Evolutionary conservation across 1,140 invertebrate genomes (phyloP).

Genomic region (Mya arenaria): DNA sequence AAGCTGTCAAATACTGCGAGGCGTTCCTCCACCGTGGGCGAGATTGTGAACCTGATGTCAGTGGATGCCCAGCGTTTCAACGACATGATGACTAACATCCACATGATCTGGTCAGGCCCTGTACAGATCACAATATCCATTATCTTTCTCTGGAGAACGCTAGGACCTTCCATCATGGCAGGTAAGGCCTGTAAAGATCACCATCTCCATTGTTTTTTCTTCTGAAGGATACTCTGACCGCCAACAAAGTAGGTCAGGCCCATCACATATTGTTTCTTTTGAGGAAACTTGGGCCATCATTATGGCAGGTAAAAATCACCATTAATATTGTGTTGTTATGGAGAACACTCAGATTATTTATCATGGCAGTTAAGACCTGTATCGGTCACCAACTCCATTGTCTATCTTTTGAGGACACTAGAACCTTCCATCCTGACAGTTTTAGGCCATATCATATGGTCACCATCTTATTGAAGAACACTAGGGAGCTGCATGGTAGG

Average conservation of each 20-base stretch:
- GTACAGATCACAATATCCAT: conserved; percentile 93
- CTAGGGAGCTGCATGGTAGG: too few species aligned
- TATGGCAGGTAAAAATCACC: conserved; percentile 84
- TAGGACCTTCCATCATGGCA: conserved; percentile 81
- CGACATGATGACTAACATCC: conserved; percentile 88
- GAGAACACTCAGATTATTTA: conserved; percentile 97
- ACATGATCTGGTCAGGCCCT: conserved; percentile 98
- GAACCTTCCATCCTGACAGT: conserved; percentile 80
- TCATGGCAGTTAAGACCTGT: conserved; percentile 97
- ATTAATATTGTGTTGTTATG: conserved; percentile 82
- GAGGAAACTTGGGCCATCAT: conserved; percentile 85
- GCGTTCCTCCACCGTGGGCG: conserved; percentile 83
- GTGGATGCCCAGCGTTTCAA: conserved; percentile 83
- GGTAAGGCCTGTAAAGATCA: too few species aligned
- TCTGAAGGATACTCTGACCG: too few species aligned
- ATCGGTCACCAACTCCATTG: conserved; percentile 93
- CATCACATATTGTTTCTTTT: conserved; percentile 80
- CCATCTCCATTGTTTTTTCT: too few species aligned
- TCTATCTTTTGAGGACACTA: conserved; percentile 92
- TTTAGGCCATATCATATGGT: too few species aligned
- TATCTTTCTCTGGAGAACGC: conserved; percentile 93
- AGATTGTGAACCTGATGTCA: conserved; percentile 85
- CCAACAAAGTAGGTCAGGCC: conserved; percentile 74
- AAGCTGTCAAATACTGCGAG: conserved; percentile 76
- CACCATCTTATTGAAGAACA: too few species aligned